Conservation (phyloP, 2,113 vertebrate genomes). For the Vulpes ferrilata region DNA sequence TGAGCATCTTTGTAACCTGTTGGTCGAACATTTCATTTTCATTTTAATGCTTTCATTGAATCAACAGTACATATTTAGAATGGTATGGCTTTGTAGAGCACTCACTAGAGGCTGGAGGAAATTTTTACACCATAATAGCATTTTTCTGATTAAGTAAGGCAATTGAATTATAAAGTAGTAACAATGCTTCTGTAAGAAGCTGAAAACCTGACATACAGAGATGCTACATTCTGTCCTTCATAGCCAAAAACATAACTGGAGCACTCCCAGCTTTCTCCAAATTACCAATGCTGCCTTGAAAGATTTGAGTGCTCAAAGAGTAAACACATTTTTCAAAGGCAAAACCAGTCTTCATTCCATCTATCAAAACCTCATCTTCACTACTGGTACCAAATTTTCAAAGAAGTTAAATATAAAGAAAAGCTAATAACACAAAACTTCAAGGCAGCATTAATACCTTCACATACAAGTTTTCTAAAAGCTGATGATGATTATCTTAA, state of each 20-base stretch:
- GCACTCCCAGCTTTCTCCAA: neutral
- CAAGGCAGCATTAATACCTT: neutral
- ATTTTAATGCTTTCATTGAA: slow-evolving; percentile 39
- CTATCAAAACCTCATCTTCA: slow-evolving; percentile 55
- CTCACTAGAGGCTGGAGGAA: neutral
- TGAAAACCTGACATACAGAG: neutral
- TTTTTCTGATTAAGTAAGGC: slow-evolving; percentile 12
- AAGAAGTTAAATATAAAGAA: neutral
- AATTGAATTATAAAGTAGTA: neutral
- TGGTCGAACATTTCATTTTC: neutral
- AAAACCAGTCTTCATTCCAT: neutral
- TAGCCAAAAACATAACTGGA: neutral
- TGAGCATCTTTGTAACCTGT: neutral
- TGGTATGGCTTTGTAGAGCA: neutral
- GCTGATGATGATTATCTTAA: neutral
- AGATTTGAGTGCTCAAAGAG: neutral
- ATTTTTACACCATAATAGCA: neutral
- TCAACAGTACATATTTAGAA: neutral
- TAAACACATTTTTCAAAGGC: slow-evolving; percentile 41
- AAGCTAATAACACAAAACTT: neutral
- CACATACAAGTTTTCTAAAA: slow-evolving; percentile 4
- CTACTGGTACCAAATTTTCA: neutral
- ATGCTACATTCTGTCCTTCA: neutral
- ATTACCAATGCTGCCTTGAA: neutral
- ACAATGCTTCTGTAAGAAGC: neutral